A percentile compares a stretch with the other conserved stretches of the same genome.
Evolutionary conservation across 2,888 invertebrate species (phyloP).

Genomic region (Yponomeuta sedellus): DNA sequence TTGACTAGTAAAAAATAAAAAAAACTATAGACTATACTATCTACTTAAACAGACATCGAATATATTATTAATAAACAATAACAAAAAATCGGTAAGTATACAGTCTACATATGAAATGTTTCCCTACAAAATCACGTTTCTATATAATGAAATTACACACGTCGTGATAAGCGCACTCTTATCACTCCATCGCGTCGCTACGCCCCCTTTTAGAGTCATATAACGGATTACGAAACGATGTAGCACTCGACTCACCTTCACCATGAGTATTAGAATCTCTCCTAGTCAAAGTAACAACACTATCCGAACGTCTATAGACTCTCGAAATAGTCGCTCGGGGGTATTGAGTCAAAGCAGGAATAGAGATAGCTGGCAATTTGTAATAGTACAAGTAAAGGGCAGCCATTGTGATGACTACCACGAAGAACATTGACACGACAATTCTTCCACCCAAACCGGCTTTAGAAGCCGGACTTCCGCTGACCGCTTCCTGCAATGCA

Average conservation of each 20-base stretch:
- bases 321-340: conserved; percentile 35
- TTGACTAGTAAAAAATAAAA: no score
- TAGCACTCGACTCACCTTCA: conserved; percentile 27
- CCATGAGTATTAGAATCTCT: conserved; percentile 45
- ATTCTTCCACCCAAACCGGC: conserved; percentile 48
- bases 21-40: no score
- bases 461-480: conserved; percentile 50
- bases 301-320: conserved; percentile 54
- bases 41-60: no score
- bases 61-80: no score
- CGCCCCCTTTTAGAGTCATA: conserved; percentile 60
- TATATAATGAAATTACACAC: no score
- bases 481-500: conserved; percentile 27
- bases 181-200: conserved; percentile 33
- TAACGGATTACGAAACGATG: conserved; percentile 61
- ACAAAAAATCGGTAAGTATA: no score
- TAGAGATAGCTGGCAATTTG: conserved; percentile 35
- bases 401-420: conserved; percentile 40
- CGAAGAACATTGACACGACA: conserved; percentile 51
- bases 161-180: no score
- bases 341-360: conserved; percentile 29
- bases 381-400: conserved; percentile 56
- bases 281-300: conserved; percentile 57
- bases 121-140: no score
- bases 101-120: no score